phyloP scores from a whole-genome alignment of 1,140 invertebrate genomes.

The Procambarus clarkii region DNA sequence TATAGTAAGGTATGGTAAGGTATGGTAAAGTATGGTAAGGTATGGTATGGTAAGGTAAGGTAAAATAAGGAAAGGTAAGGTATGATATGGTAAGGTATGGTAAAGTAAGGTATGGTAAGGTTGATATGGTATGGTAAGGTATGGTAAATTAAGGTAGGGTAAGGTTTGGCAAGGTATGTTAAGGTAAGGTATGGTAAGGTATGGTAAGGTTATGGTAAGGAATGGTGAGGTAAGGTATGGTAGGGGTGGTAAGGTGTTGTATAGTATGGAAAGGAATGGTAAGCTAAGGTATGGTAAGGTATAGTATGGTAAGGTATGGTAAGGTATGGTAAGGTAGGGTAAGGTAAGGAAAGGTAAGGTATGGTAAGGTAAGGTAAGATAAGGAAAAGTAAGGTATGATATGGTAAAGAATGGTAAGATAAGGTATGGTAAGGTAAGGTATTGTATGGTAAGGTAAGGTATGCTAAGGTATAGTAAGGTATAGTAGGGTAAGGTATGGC shows the following conservation, averaged over 20 bases:
- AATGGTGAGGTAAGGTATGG: not conserved
- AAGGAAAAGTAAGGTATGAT: too few relatives aligned
- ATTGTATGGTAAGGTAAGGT: too few relatives aligned
- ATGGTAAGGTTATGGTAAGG: not conserved
- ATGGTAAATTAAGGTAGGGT: not conserved
- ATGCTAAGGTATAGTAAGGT: too few relatives aligned
- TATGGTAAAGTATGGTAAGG: not conserved
- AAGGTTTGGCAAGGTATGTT: not conserved
- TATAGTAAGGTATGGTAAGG: not conserved
- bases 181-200: not conserved
- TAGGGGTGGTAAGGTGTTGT: not conserved
- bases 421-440: too few relatives aligned
- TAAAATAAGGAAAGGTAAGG: not conserved
- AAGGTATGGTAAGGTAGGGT: not conserved
- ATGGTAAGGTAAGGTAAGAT: too few relatives aligned
- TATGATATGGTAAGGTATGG: not conserved
- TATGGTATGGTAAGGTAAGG: not conserved
- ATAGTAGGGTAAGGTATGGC: too few relatives aligned
- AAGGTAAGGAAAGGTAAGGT: not conserved
- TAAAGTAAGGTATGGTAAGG: not conserved
- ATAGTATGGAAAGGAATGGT: not conserved
- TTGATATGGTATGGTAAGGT: not conserved
- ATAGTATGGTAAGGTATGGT: not conserved
- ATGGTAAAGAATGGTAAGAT: too few relatives aligned
- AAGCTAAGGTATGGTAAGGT: not conserved